Base-by-base conservation (phyloP, 1,140 invertebrate species). In the Eriocheir sinensis region DNA sequence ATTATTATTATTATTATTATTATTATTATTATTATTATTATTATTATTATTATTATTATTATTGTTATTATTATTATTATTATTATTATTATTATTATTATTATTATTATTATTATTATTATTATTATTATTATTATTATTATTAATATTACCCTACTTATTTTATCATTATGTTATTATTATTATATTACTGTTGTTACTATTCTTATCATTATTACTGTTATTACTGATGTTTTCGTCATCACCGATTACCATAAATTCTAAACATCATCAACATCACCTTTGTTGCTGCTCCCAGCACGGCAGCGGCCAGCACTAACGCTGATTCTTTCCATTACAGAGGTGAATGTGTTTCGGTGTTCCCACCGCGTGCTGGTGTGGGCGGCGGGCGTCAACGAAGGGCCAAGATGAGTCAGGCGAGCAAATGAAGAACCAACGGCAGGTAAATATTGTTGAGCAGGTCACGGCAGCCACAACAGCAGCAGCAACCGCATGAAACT, bases 51-150 rank as follows among this genome's bases (percentile, higher is more conserved):
- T 34, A 79, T 79, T 34, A 91, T 91, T 79, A 91, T 91, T 36
- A 91, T 91, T 79, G 72, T 72, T 36, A 79, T 91, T 91, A 91
- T 91, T 60, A 36, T 91, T 79, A 48, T 79, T 36, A 79, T 91
- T 32, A 30, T 91, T 36, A 36, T 91, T 79, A 91, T 36, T 36
- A 91, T 91, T 79, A 72, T 72, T 36, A 72, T 91, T 36, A 34
- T 36, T 72, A 72, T 40, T 89, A 53, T 30, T 53, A 90, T 6
- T 44, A 90, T 21, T 44, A 90, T 90, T 53, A 53, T 53, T n/a
- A 90, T 30, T 90, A 44, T 2, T 53, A 44, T 27, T n/a, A 53
- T 15, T 41, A 41, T 40, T 44, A 44, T 44, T 27, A 89, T 89
- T 36, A n/a, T 90, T 0, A 44, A 17, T 90, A 6, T 41, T 86